Percentiles rank a stretch among this genome's conserved stretches.
Conservation (phyloP, 2,888 invertebrate species). For the Drosophila robusta region DNA sequence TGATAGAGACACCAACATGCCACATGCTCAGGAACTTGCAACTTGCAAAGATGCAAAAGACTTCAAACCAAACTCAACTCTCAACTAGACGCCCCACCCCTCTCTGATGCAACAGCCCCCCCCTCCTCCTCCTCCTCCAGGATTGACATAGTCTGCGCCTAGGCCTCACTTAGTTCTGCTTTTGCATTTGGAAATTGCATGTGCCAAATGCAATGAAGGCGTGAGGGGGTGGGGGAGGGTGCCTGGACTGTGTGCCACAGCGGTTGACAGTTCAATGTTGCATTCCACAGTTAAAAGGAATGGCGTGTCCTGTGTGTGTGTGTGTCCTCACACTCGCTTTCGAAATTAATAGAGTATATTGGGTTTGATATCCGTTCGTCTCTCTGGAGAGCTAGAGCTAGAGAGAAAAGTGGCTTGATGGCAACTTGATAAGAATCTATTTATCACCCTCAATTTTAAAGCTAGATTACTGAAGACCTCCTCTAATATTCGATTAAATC, state of each 20-base stretch:
- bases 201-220: constrained; percentile 66
- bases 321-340: neutral
- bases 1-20: constrained; percentile 34
- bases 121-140: too few relatives aligned
- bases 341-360: too few relatives aligned
- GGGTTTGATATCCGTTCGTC: too few relatives aligned
- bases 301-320: constrained; percentile 8
- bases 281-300: constrained; percentile 63
- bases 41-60: constrained; percentile 38
- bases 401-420: too few relatives aligned
- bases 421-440: too few relatives aligned
- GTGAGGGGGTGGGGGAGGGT: neutral
- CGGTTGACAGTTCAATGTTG: constrained; percentile 80
- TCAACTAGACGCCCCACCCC: too few relatives aligned
- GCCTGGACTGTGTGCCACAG: constrained; percentile 13
- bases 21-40: constrained; percentile 20
- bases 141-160: constrained; percentile 23
- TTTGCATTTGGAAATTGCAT: constrained; percentile 76
- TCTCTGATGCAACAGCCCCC: too few relatives aligned
- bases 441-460: too few relatives aligned
- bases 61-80: constrained; percentile 7
- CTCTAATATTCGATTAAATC: too few relatives aligned
- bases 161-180: constrained; percentile 43
- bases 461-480: too few relatives aligned
- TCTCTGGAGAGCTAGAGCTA: too few relatives aligned